phyloP scores from a whole-genome alignment of 1,140 invertebrate genomes.

The Procambarus virginalis region DNA sequence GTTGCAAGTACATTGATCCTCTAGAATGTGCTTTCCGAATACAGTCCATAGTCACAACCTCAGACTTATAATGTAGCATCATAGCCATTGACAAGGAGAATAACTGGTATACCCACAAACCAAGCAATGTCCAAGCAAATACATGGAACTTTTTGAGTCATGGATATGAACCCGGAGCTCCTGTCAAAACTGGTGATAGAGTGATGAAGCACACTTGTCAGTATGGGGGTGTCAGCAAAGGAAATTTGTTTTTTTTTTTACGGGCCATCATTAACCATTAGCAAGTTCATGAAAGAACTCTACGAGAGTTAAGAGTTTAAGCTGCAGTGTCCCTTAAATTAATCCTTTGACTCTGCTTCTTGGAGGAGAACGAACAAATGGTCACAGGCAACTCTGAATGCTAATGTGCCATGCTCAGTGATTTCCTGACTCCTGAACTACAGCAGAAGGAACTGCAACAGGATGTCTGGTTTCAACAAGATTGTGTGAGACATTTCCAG shows the following conservation, averaged over 20 bases:
- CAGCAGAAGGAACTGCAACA: conserved; percentile 61
- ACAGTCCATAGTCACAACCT: conserved; percentile 16
- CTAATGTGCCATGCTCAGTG: conserved; percentile 62
- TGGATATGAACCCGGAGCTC: conserved; percentile 32
- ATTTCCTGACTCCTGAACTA: conserved; percentile 63
- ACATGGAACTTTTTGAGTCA: conserved; percentile 10
- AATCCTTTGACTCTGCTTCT: conserved; percentile 31
- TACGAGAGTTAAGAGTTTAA: conserved; percentile 9
- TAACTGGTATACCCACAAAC: conserved; percentile 21
- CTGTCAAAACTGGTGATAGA: conserved; percentile 9
- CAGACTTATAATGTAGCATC: conserved; percentile 33
- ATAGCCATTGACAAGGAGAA: conserved; percentile 21
- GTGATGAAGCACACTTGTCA: conserved; percentile 31
- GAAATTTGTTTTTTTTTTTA: neutral
- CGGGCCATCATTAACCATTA: conserved; percentile 24
- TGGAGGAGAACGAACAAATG: conserved; percentile 55
- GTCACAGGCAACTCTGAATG: conserved; percentile 58
- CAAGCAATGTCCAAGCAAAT: conserved; percentile 43
- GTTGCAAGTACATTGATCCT: neutral
- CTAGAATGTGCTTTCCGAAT: conserved; percentile 8
- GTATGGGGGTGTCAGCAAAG: conserved; percentile 11
- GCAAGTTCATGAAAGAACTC: conserved; percentile 13
- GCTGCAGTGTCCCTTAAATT: conserved; percentile 32
- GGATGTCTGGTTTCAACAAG: conserved; percentile 61
- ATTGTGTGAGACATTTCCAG: conserved; percentile 64